Conservation (phyloP, 2,797 vertebrate genomes). For the Pangasius krempfi region DNA sequence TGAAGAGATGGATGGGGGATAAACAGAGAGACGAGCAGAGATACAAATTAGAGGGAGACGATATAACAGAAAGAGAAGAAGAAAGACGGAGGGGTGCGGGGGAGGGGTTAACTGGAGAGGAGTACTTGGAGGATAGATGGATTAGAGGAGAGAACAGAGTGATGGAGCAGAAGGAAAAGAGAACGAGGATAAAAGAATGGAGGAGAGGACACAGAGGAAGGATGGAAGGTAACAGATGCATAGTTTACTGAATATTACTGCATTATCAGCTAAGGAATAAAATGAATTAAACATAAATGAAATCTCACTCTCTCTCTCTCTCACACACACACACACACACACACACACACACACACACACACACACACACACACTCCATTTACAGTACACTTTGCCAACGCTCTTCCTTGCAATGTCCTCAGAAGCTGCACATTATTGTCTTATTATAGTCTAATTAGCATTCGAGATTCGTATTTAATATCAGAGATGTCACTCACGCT, state of each 20-base stretch:
- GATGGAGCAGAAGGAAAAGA: neutral
- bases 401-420: neutral
- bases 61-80: conserved; percentile 12
- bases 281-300: neutral
- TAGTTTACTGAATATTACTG: neutral
- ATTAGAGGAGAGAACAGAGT: neutral
- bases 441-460: neutral
- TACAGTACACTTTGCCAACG: neutral
- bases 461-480: neutral
- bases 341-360: neutral
- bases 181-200: neutral
- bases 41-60: conserved; percentile 7
- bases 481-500: neutral
- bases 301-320: no score
- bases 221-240: neutral
- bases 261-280: neutral
- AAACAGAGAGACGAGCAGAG: conserved; percentile 16
- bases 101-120: neutral
- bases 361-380: neutral
- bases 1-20: conserved; percentile 35
- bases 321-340: neutral
- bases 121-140: neutral
- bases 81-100: neutral
- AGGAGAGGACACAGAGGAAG: neutral
- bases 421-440: neutral